Evolutionary conservation across 2,797 vertebrate genomes (phyloP).

Genomic region (Cheirogaleus major): DNA sequence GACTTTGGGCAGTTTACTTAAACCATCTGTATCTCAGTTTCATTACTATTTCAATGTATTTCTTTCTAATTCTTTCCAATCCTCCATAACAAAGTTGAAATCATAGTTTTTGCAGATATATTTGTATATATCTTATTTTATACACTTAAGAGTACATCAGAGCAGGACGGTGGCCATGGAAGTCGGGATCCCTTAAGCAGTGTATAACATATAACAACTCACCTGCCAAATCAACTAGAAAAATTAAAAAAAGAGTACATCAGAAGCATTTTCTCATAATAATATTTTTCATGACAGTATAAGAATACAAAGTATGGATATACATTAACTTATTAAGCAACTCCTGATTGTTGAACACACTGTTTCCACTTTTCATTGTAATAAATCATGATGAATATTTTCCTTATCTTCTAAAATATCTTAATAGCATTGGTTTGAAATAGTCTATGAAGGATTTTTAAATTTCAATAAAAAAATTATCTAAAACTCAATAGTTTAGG

Average conservation of each 20-base stretch:
- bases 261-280: neutral
- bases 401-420: neutral
- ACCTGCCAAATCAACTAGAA: too few species aligned
- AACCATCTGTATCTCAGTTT: neutral
- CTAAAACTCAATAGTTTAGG: neutral
- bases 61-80: neutral
- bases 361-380: neutral
- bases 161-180: neutral
- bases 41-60: neutral
- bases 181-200: too few species aligned
- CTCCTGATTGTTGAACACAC: neutral
- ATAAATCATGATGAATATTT: constrained; percentile 4
- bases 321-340: neutral
- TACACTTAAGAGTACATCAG: neutral
- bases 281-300: neutral
- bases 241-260: neutral
- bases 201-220: too few species aligned
- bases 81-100: neutral
- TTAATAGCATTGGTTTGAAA: neutral
- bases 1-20: neutral
- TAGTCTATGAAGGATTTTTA: constrained; percentile 21
- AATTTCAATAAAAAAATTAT: neutral
- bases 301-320: neutral
- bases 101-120: constrained; percentile 2
- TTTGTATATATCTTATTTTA: neutral